Conservation (phyloP, 1,140 invertebrate species). For the Ceratina calcarata region DNA sequence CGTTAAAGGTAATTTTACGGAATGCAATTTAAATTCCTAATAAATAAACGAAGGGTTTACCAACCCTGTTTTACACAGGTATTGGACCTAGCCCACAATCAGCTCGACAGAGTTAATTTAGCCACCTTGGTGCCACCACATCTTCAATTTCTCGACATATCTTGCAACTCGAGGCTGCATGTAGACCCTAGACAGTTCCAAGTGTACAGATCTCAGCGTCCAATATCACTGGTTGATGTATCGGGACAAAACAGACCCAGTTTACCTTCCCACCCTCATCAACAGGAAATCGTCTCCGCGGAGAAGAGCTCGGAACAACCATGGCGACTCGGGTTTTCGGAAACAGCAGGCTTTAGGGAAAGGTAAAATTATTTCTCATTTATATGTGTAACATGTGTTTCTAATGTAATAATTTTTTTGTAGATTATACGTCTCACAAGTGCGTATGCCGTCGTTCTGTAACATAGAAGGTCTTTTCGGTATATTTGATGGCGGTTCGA, state of each 20-base stretch:
- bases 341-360: slow-evolving; percentile 88
- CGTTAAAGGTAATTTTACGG: slow-evolving; percentile 82
- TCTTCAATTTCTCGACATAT: slow-evolving; percentile 91
- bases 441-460: slow-evolving; percentile 88
- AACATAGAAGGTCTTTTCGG: slow-evolving; percentile 90
- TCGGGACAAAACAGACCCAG: slow-evolving; percentile 87
- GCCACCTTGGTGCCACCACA: slow-evolving; percentile 88
- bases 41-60: background rate
- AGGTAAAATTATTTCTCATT: slow-evolving; percentile 71
- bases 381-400: background rate
- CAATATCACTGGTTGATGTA: slow-evolving; percentile 90
- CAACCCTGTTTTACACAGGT: slow-evolving; percentile 78
- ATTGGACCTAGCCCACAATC: slow-evolving; percentile 91
- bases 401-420: background rate
- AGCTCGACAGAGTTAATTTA: slow-evolving; percentile 89
- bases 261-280: slow-evolving; percentile 83
- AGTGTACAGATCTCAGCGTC: slow-evolving; percentile 87
- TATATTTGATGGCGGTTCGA: slow-evolving; percentile 89
- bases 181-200: slow-evolving; percentile 91
- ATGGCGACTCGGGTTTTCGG: slow-evolving; percentile 91
- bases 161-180: slow-evolving; percentile 89
- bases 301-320: slow-evolving; percentile 82
- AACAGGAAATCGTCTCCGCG: slow-evolving; percentile 82
- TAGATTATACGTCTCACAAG: slow-evolving; percentile 87
- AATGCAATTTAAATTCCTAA: background rate